Base-by-base conservation (phyloP, 2,797 vertebrate species). In the Psittacula echo region DNA sequence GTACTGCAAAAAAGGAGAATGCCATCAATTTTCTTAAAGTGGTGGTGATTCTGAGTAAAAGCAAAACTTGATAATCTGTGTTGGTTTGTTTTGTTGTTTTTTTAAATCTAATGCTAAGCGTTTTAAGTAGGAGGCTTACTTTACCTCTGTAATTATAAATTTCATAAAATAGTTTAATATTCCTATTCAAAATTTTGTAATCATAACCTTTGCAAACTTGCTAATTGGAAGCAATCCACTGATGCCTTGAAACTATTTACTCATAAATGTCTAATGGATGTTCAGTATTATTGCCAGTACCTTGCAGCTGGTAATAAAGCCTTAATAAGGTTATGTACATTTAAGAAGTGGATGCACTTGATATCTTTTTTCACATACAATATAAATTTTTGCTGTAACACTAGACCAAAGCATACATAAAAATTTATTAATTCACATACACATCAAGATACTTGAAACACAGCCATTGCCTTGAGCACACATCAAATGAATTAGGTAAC, bases 271-370 rank as follows among this genome's bases (percentile, higher is more conserved):
- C 70, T 85, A 74, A 61, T 70, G 32, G 67, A 47, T 61, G 23
- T 45, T 89, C 37, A 86, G 54, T 66, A 51, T 88, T 91, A 87
- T 72, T 87, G 42, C 71, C 66, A 85, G 73, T 53, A 34, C 56
- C 66, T 74, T 95, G 60, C 71, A 90, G 45, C n/a, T 87, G n/a
- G 32, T 56, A 89, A 91, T 66, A 94, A 92, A 85, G 4, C n/a
- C 37, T 94, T 92, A 68, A 77, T 88, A 44, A 78, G n/a, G 17
- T 7, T 71, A 39, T 21, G 30, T 45, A 29, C 23, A 44, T 67
- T 82, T 84, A 56, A 77, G 54, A 89, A 67, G 18, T 56, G 9
- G 39, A 53, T 67, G 44, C 23, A 61, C 13, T 67, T 67, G 39
- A 7, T 34, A 70, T 73, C 18, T 70, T 75, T 75, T 82, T 85